These are phyloP conservation scores for Allobates femoralis DNA, from an alignment of 2,797 vertebrate species.

Conservation along the genomic window DNA sequence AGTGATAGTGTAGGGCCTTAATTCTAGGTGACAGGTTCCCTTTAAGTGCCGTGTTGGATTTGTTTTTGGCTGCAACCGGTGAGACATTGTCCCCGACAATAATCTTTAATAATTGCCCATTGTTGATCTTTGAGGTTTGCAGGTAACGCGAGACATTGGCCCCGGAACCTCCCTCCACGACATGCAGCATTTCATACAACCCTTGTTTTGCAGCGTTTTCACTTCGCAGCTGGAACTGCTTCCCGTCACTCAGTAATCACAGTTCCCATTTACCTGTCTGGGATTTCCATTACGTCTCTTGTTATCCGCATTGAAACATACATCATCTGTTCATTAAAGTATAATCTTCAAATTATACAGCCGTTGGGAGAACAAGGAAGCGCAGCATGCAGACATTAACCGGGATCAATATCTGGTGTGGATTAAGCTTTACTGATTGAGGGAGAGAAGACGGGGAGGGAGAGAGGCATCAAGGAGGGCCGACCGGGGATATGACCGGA, in stretches of 20 bases:
- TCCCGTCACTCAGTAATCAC: conserved; percentile 36
- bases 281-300: conserved; percentile 61
- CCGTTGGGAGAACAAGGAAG: conserved; percentile 60
- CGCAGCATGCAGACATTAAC: conserved; percentile 59
- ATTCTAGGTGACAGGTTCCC: no score
- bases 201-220: conserved; percentile 36
- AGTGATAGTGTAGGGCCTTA: no score
- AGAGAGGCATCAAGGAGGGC: conserved; percentile 17
- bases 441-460: conserved; percentile 13
- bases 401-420: conserved; percentile 55
- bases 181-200: neutral
- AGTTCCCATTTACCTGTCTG: conserved; percentile 48
- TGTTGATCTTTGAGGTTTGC: neutral
- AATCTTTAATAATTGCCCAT: neutral
- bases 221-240: conserved; percentile 52
- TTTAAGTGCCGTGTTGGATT: no score
- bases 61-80: neutral
- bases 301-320: conserved; percentile 65
- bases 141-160: neutral
- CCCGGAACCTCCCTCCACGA: neutral
- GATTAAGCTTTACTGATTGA: conserved; percentile 33
- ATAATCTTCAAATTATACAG: conserved; percentile 62
- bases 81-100: neutral
- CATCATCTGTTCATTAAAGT: conserved; percentile 67
- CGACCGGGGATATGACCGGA: neutral